Evolutionary conservation across 1,140 invertebrate species (phyloP).

Genomic region (Oscheius sp.): DNA sequence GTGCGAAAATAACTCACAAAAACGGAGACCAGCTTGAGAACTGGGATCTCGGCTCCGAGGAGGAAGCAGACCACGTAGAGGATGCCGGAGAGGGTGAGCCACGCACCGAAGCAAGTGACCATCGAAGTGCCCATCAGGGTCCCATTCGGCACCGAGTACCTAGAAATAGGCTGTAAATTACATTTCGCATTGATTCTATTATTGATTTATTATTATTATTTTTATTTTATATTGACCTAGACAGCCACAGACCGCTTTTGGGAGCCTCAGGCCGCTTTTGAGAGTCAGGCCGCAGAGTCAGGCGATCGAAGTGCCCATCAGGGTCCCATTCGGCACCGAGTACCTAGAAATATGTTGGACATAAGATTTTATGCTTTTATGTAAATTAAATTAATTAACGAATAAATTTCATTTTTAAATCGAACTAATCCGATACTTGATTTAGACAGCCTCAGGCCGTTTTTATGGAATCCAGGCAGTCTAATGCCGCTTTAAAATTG

Average conservation of each 20-base stretch:
- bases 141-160: conserved; percentile 26
- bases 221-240: too few relatives aligned
- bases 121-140: conserved; percentile 32
- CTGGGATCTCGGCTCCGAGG: conserved; percentile 14
- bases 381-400: too few relatives aligned
- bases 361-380: too few relatives aligned
- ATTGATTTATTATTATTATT: too few relatives aligned
- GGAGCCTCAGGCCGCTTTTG: too few relatives aligned
- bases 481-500: too few relatives aligned
- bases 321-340: conserved; percentile 25
- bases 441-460: too few relatives aligned
- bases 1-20: conserved; percentile 19
- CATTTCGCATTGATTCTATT: too few relatives aligned
- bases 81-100: conserved; percentile 22
- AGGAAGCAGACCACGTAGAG: conserved; percentile 23
- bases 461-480: background rate
- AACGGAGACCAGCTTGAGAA: conserved; percentile 18
- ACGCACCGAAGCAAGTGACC: conserved; percentile 29
- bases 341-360: conserved; percentile 3
- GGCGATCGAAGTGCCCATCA: conserved; percentile 31
- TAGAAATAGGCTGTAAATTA: background rate
- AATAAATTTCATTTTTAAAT: too few relatives aligned
- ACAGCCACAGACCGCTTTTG: too few relatives aligned
- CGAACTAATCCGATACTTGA: too few relatives aligned
- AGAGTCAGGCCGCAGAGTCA: conserved; percentile 18